A percentile compares a stretch with the other conserved stretches of the same genome.
These are phyloP conservation scores for Elephas maximus DNA, from an alignment of 2,113 vertebrate species.

Conservation along the genomic window DNA sequence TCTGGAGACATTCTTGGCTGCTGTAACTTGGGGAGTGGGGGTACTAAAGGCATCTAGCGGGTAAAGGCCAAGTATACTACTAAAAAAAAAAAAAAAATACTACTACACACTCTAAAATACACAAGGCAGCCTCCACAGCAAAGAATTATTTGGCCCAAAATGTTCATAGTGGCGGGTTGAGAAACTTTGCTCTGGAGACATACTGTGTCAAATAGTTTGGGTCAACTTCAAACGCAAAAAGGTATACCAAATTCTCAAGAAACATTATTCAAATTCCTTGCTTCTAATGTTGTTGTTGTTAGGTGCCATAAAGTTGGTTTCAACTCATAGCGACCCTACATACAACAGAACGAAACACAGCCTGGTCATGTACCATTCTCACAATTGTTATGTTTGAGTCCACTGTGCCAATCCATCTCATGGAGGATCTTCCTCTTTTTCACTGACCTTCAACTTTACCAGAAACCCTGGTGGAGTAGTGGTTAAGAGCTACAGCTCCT, in stretches of 20 bases:
- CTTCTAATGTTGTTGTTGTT: not conserved
- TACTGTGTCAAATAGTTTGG: not conserved
- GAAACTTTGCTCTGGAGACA: not conserved
- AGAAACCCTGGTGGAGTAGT: too few relatives aligned
- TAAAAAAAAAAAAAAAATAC: not conserved
- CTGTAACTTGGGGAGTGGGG: not conserved
- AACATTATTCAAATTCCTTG: not conserved
- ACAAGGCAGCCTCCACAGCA: not conserved
- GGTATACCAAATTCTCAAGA: slow-evolving; percentile 29
- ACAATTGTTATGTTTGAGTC: too few relatives aligned
- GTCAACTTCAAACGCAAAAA: slow-evolving; percentile 45
- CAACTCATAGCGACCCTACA: too few relatives aligned
- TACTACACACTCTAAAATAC: not conserved
- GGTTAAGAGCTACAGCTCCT: too few relatives aligned
- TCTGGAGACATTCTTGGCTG: not conserved
- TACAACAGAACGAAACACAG: too few relatives aligned
- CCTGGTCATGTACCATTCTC: too few relatives aligned
- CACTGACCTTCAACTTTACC: too few relatives aligned
- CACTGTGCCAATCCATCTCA: too few relatives aligned
- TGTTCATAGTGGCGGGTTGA: not conserved
- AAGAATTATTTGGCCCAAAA: slow-evolving; percentile 25
- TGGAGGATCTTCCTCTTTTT: too few relatives aligned
- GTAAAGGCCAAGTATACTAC: not conserved
- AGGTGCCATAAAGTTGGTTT: too few relatives aligned
- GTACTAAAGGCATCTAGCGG: not conserved